phyloP scores from a whole-genome alignment of 2,888 invertebrate genomes.

The Synergus umbraculus region DNA sequence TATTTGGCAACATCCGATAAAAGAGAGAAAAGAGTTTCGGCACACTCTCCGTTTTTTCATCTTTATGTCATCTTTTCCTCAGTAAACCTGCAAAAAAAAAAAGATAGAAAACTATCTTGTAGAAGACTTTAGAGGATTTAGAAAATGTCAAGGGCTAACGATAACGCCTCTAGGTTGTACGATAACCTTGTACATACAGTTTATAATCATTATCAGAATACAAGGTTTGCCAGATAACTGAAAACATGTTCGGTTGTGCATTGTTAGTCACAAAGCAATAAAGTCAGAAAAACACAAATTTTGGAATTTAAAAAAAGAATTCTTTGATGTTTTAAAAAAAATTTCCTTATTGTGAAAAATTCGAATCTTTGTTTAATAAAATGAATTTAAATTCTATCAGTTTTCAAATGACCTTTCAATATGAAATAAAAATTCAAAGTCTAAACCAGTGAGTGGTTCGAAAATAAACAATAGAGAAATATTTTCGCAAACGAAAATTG shows the following conservation, averaged over 20 bases:
- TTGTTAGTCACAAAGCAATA: not conserved
- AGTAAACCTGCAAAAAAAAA: not conserved
- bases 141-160: constrained; percentile 21
- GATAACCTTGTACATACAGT: constrained; percentile 36
- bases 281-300: not conserved
- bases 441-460: not conserved
- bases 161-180: constrained; percentile 29
- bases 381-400: not conserved
- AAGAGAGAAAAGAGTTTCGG: not conserved
- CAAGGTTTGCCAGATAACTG: constrained; percentile 22
- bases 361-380: not conserved
- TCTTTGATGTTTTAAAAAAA: not conserved
- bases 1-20: not conserved
- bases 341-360: not conserved
- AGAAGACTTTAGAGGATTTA: constrained; percentile 21
- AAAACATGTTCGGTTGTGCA: not conserved
- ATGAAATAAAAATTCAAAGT: not conserved
- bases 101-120: not conserved
- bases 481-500: not conserved
- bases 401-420: not conserved
- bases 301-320: not conserved
- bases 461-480: not conserved
- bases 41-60: not conserved
- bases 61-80: not conserved
- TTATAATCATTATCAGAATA: constrained; percentile 35